Percentiles rank a stretch among this genome's conserved stretches.
Evolutionary conservation across 2,113 vertebrate genomes (phyloP).

Genomic region (Paradisaea rubra): DNA sequence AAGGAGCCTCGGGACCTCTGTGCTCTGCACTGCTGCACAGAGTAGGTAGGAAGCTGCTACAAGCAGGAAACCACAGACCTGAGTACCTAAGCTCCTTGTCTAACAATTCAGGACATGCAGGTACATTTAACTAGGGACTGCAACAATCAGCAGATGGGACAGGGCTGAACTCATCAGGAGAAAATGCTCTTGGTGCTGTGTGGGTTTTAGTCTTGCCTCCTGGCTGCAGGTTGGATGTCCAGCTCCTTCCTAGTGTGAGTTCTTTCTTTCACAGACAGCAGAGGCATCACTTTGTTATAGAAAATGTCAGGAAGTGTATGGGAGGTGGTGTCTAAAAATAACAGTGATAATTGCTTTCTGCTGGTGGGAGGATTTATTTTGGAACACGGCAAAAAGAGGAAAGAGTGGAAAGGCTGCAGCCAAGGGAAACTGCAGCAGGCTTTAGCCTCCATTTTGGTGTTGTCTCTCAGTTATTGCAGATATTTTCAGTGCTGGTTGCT

Average conservation of each 20-base stretch:
- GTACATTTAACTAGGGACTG: background rate
- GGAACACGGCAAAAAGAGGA: background rate
- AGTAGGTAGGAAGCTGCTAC: background rate
- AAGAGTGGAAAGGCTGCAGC: background rate
- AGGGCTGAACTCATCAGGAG: background rate
- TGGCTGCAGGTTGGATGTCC: background rate
- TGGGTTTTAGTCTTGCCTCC: background rate
- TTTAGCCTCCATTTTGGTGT: background rate
- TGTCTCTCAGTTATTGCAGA: background rate
- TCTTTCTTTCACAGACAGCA: constrained; percentile 6
- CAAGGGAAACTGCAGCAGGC: background rate
- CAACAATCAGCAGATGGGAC: background rate
- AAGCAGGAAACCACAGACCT: background rate
- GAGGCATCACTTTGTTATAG: background rate
- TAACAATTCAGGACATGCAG: background rate
- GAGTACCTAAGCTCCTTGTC: background rate
- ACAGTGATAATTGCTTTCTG: constrained; percentile 51
- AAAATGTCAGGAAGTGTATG: constrained; percentile 40
- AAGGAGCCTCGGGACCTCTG: background rate
- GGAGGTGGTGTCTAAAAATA: constrained; percentile 50
- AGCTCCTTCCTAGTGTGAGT: background rate
- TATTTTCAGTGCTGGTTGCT: background rate
- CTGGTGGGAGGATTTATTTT: constrained; percentile 52
- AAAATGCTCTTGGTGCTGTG: background rate
- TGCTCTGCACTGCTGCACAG: rapidly evolving